These are phyloP conservation scores for Xenopus laevis DNA, from an alignment of 2,113 vertebrate genomes.

Conservation along the genomic window DNA sequence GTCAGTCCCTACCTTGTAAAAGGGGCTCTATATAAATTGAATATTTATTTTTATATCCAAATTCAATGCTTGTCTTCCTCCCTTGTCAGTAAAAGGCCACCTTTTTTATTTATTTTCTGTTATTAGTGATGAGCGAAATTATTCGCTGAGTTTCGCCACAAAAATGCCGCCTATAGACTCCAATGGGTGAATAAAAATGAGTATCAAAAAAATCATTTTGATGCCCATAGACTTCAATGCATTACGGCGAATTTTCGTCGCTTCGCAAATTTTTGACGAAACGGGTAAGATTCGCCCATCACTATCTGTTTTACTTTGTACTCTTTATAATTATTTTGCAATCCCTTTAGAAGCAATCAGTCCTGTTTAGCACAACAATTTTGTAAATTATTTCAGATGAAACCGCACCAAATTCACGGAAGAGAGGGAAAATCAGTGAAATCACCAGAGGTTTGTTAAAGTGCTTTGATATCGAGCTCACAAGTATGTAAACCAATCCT, in stretches of 20 bases:
- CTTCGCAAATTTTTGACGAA: too few relatives aligned
- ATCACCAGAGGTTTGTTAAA: slow-evolving; percentile 57
- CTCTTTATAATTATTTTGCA: slow-evolving; percentile 47
- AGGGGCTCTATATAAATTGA: too few relatives aligned
- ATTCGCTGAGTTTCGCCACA: too few relatives aligned
- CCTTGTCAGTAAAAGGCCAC: neutral
- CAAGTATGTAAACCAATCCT: slow-evolving; percentile 44
- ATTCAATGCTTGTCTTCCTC: too few relatives aligned
- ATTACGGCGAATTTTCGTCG: too few relatives aligned
- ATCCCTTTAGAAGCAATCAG: slow-evolving; percentile 36
- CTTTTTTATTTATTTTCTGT: slow-evolving; percentile 7
- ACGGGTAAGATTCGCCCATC: too few relatives aligned
- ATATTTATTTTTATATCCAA: too few relatives aligned
- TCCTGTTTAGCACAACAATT: slow-evolving; percentile 45
- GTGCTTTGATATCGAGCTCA: slow-evolving; percentile 46
- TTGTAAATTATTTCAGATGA: slow-evolving; percentile 50
- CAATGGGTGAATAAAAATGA: too few relatives aligned
- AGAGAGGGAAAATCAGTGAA: slow-evolving; percentile 52
- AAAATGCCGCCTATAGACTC: too few relatives aligned
- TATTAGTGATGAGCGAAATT: neutral
- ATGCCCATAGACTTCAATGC: too few relatives aligned
- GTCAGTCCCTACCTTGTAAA: too few relatives aligned
- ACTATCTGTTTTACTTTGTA: neutral
- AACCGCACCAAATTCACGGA: slow-evolving; percentile 49
- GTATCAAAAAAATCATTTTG: too few relatives aligned